Evolutionary conservation across 2,888 invertebrate species (phyloP), one percentile per base, ranked within the genome.

Genomic region (Dexiosoma caninum): DNA sequence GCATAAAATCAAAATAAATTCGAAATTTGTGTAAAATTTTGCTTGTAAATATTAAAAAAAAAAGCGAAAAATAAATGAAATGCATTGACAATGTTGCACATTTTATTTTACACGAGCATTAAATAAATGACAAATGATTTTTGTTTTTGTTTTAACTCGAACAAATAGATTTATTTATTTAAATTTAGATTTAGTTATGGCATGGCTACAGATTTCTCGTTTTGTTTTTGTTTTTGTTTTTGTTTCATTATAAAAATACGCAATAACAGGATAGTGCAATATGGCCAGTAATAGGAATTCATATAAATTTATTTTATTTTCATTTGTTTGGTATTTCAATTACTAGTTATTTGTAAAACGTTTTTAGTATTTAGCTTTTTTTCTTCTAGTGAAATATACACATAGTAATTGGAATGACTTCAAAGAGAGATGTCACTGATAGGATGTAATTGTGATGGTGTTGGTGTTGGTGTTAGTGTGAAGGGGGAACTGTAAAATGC

Each of bases 241-340:
- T 23, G 2, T 57, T 30, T 16, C 0, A 40, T 40, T 49, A 46
- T 23, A 59, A 3, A 27, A 27, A n/a, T n/a, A n/a, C n/a, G n/a
- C n/a, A n/a, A n/a, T n/a, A n/a, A n/a, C n/a, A n/a, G n/a, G n/a
- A n/a, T n/a, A n/a, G n/a, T n/a, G n/a, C n/a, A n/a, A n/a, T n/a
- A n/a, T 46, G n/a, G 46, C 7, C 4, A 71, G 59, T 60, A 60
- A 78, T 59, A 67, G 37, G n/a, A 60, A 78, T 78, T 72, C 60
- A 55, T 78, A 46, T 46, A 66, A 72, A 67, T 55, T 62, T 51
- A 46, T 12, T 53, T 62, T 64, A 55, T 59, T 30, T 14, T 7
- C 19, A 2, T 32, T 40, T 1, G 59, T 46, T n/a, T n/a, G n/a
- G n/a, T n/a, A n/a, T 67, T 75, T 51, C 59, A 67, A 67, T 67